phyloP scores from a whole-genome alignment of 2,797 vertebrate genomes.

The Rhinophrynus dorsalis region DNA sequence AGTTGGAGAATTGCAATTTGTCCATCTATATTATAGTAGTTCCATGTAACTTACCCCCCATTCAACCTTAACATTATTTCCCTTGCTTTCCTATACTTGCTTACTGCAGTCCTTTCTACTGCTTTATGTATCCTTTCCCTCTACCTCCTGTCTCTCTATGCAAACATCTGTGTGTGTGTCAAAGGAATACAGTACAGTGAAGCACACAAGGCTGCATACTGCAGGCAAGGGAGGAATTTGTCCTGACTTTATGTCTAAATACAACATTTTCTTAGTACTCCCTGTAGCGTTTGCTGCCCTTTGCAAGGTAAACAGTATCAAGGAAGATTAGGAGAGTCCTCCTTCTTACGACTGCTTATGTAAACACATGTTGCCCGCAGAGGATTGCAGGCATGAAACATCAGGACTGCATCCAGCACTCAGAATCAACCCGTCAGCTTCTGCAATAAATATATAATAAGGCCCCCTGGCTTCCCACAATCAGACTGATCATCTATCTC shows the following conservation, averaged over 20 bases:
- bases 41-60: too few relatives aligned
- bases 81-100: too few relatives aligned
- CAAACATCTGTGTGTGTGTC: constrained; percentile 11
- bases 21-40: too few relatives aligned
- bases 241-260: constrained; percentile 47
- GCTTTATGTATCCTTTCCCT: too few relatives aligned
- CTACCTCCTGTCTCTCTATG: background rate
- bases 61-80: too few relatives aligned
- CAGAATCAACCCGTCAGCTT: constrained; percentile 32
- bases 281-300: constrained; percentile 42
- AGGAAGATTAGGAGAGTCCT: constrained; percentile 44
- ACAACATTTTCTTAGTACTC: constrained; percentile 47
- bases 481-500: constrained; percentile 29
- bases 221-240: constrained; percentile 40
- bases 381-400: constrained; percentile 34
- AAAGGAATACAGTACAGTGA: background rate
- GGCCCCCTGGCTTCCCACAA: constrained; percentile 36
- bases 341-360: constrained; percentile 36
- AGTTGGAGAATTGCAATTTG: too few relatives aligned
- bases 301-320: constrained; percentile 45
- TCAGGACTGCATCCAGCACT: constrained; percentile 37
- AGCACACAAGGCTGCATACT: constrained; percentile 12
- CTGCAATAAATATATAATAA: constrained; percentile 46
- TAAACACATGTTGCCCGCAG: constrained; percentile 37
- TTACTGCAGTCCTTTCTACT: too few relatives aligned